Percentiles rank a stretch among this genome's conserved stretches.
phyloP scores from a whole-genome alignment of 2,888 invertebrate species.

The Harpalus rubripes region DNA sequence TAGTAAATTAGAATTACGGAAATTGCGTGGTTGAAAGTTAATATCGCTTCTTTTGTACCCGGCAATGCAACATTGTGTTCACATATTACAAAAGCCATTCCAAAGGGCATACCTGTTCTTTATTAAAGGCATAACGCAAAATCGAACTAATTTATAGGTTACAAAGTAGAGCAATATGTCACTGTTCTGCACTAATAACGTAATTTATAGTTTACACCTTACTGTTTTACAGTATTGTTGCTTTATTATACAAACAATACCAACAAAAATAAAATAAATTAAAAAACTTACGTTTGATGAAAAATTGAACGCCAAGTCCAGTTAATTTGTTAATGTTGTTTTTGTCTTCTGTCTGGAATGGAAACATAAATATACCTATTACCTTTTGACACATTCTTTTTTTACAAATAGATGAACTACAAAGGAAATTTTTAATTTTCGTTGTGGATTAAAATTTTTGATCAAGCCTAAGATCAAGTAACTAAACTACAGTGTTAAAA shows the following conservation, averaged over 20 bases:
- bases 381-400: not conserved
- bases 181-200: not conserved
- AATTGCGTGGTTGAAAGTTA: not conserved
- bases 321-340: not conserved
- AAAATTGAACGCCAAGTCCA: not conserved
- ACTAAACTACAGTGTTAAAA: too few species aligned
- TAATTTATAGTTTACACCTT: not conserved
- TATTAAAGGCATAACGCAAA: not conserved
- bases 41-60: not conserved
- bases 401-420: not conserved
- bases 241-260: not conserved
- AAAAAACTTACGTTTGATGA: not conserved
- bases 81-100: not conserved
- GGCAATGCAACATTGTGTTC: not conserved
- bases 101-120: not conserved
- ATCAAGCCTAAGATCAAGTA: too few species aligned
- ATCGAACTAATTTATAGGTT: not conserved
- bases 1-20: not conserved
- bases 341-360: not conserved
- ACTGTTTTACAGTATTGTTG: not conserved
- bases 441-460: not conserved
- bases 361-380: not conserved
- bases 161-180: not conserved
- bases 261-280: not conserved
- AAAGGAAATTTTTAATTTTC: not conserved